A percentile compares a stretch with the other conserved stretches of the same genome.
Evolutionary conservation across 2,888 invertebrate genomes (phyloP).

Genomic region (Cheiracanthium punctorium): DNA sequence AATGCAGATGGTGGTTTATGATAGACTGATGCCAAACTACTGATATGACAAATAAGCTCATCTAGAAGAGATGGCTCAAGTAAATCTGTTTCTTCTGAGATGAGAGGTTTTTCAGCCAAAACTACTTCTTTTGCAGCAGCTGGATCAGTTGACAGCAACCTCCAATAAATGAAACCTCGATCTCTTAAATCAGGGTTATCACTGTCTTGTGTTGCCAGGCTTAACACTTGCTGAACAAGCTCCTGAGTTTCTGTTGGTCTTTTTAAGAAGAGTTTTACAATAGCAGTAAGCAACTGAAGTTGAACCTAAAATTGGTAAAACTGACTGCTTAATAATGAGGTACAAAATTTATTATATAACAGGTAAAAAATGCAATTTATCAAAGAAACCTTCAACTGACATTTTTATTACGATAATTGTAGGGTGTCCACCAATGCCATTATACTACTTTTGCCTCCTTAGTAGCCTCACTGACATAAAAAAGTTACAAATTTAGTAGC

Average conservation of each 20-base stretch:
- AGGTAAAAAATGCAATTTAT: too few species aligned
- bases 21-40: slow-evolving; percentile 97
- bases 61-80: slow-evolving; percentile 97
- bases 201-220: slow-evolving; percentile 84
- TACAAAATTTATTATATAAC: too few species aligned
- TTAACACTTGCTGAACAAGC: slow-evolving; percentile 95
- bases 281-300: slow-evolving; percentile 96
- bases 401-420: too few species aligned
- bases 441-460: too few species aligned
- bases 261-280: slow-evolving; percentile 98
- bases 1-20: slow-evolving; percentile 99
- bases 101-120: slow-evolving; percentile 97
- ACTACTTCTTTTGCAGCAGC: slow-evolving; percentile 99
- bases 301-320: slow-evolving; percentile 83
- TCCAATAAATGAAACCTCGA: slow-evolving; percentile 99
- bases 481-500: too few species aligned
- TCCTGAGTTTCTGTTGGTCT: slow-evolving; percentile 99
- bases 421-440: too few species aligned
- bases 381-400: too few species aligned
- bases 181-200: slow-evolving; percentile 99
- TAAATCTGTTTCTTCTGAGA: slow-evolving; percentile 98
- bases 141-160: slow-evolving; percentile 97
- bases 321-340: too few species aligned
- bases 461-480: too few species aligned
- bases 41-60: slow-evolving; percentile 98